Conservation (phyloP, 2,113 vertebrate genomes). For the Abramis brama region DNA sequence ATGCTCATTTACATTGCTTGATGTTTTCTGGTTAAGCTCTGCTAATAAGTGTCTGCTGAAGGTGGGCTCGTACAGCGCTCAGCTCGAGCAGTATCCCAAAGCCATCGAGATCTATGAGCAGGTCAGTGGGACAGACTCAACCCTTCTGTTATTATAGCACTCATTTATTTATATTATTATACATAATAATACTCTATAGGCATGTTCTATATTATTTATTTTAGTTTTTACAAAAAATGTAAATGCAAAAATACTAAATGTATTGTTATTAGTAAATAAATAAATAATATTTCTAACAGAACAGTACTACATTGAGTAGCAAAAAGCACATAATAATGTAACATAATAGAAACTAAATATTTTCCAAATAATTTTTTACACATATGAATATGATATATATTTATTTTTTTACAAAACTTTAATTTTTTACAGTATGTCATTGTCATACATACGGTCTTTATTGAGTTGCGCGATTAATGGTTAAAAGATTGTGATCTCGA, state of each 20-base stretch:
- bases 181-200: background rate
- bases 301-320: background rate
- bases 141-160: background rate
- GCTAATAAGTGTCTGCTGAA: conserved; percentile 99
- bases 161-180: background rate
- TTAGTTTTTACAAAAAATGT: background rate
- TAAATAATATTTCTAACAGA: background rate
- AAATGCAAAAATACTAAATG: background rate
- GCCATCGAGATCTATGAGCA: conserved; percentile 97
- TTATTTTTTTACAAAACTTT: no score
- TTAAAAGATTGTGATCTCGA: no score
- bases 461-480: no score
- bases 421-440: no score
- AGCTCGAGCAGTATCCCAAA: conserved; percentile 97
- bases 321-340: background rate
- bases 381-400: no score
- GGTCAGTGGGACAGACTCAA: conserved; percentile 72
- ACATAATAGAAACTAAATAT: background rate
- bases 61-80: conserved; percentile 92
- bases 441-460: no score
- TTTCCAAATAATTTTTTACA: background rate
- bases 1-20: conserved; percentile 14
- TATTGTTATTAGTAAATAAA: background rate
- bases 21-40: conserved; percentile 73
- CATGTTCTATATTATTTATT: background rate